Base-by-base conservation (phyloP, 2,888 invertebrate genomes). In the Allacma fusca region DNA sequence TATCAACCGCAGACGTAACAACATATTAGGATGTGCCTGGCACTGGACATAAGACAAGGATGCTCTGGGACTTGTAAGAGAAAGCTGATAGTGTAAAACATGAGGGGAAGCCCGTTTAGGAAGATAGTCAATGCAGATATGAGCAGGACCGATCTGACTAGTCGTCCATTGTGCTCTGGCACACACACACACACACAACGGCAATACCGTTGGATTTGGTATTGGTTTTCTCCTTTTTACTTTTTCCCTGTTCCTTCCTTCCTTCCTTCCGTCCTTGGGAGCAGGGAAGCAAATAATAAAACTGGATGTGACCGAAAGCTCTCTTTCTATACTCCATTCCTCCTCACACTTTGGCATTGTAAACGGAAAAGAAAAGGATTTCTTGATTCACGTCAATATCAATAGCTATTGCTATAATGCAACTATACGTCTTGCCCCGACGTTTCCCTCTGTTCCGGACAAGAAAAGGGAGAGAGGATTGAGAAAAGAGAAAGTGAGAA, bases 381-480 rank as follows among this genome's bases (percentile, higher is more conserved):
- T 50, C 50, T 50, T 50, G 50, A 50, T 50, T 50, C 50, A 50
- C 50, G 28, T 71, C 23, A 69, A 57, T 57, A 71, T 28, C 71
- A 40, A 71, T 71, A 57, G 50, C n/a, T 50, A n/a, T 50, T 16
- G 50, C 50, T 50, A 13, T 50, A 50, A 34, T 34, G 34, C 9
- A 34, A 34, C 68, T 68, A 19, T 62, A 62, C 21, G 26, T 62
- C 26, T 62, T 62, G 1, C 16, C 1, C 62, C 12, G 21, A 24
- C 62, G 13, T 62, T 23, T 21, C 62, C 13, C 26, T 62, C 26
- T 62, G 21, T 62, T 23, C 21, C 62, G 34, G 9, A 26, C 13
- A 21, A 62, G 23, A 23, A 62, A 23, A 62, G 62, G 4, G 26
- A 13, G 23, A 12, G 26, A 1, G 4, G n/a, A 57, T 4, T 21